Conservation (phyloP, 2,888 invertebrate genomes). For the Oligia fasciuncula region DNA sequence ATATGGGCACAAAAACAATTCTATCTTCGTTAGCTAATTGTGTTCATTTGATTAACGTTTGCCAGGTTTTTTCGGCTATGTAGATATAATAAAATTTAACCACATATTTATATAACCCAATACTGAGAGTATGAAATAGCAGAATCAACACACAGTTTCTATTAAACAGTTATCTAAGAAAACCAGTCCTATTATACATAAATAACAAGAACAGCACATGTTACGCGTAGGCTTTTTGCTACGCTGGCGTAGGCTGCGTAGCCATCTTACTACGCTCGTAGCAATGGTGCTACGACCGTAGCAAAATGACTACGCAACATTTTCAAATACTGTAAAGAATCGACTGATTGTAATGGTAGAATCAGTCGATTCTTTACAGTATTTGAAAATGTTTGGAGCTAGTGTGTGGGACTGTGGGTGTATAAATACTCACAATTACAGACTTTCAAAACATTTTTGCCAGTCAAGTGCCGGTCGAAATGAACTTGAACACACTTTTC, state of each 20-base stretch:
- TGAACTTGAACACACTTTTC: no score
- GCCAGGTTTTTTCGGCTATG: constrained; percentile 32
- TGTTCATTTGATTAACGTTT: constrained; percentile 56
- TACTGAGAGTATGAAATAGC: constrained; percentile 2
- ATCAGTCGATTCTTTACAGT: not conserved
- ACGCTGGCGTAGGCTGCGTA: constrained; percentile 38
- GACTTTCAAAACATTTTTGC: not conserved
- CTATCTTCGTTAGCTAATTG: constrained; percentile 64
- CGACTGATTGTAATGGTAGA: not conserved
- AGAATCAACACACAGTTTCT: not conserved
- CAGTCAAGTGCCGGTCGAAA: not conserved
- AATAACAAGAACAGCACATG: not conserved
- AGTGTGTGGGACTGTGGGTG: not conserved
- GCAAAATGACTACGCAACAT: no score
- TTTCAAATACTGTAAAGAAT: no score
- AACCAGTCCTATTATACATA: not conserved
- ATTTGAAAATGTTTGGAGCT: not conserved
- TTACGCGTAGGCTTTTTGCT: constrained; percentile 9
- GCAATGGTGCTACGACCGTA: not conserved
- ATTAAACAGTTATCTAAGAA: not conserved
- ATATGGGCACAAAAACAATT: constrained; percentile 59
- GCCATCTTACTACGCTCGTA: constrained; percentile 37
- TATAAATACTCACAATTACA: not conserved
- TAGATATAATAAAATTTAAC: constrained; percentile 12
- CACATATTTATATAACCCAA: constrained; percentile 17